Evolutionary conservation across 2,797 vertebrate genomes (phyloP).

Genomic region (Scyliorhinus canicula): DNA sequence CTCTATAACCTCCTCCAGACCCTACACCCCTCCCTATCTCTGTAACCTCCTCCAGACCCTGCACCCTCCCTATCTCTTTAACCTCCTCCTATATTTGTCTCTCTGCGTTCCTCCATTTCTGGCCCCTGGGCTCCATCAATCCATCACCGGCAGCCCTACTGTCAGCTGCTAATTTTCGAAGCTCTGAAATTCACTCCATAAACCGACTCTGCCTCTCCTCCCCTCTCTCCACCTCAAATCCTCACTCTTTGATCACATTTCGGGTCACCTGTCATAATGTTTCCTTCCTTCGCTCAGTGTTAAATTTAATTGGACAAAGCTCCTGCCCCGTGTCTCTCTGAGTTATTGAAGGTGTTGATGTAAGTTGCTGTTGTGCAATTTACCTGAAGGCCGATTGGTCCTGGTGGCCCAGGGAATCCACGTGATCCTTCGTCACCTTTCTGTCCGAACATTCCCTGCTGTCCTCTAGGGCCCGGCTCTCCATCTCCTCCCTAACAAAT

Average conservation of each 20-base stretch:
- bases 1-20: too few species aligned
- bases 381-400: conserved; percentile 95
- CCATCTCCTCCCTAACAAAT: conserved; percentile 81
- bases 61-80: too few species aligned
- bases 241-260: neutral
- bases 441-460: conserved; percentile 98
- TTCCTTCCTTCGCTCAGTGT: neutral
- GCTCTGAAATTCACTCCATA: neutral
- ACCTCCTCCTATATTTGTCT: too few species aligned
- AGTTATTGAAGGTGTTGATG: neutral
- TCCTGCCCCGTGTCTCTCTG: neutral
- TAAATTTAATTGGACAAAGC: neutral
- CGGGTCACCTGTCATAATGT: neutral
- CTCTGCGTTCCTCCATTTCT: too few species aligned
- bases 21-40: too few species aligned
- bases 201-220: neutral
- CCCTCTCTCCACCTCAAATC: neutral
- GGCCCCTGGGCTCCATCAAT: too few species aligned
- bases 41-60: too few species aligned
- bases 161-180: neutral
- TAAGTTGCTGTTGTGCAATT: conserved; percentile 39
- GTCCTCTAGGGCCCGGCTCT: conserved; percentile 90
- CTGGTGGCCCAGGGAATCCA: conserved; percentile 93
- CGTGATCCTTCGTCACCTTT: conserved; percentile 94
- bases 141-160: neutral